phyloP scores from a whole-genome alignment of 1,140 invertebrate species.

The Drosophila obscura region DNA sequence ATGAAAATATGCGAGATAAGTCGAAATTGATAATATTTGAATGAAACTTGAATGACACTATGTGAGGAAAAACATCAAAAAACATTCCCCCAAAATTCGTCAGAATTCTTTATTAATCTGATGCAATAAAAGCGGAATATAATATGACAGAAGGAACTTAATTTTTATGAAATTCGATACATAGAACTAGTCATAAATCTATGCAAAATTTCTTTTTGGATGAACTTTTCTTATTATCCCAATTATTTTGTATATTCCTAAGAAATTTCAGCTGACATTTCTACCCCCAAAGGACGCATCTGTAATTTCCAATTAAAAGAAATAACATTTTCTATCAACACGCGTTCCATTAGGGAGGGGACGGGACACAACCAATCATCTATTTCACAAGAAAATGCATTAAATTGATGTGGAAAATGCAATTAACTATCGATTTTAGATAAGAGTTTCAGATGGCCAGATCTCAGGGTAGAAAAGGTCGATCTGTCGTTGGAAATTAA shows the following conservation, averaged over 20 bases:
- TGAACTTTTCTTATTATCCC: neutral
- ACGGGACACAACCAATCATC: slow-evolving; percentile 1
- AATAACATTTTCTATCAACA: slow-evolving; percentile 20
- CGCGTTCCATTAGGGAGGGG: slow-evolving; percentile 9
- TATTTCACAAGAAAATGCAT: slow-evolving; percentile 37
- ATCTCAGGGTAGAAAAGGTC: too few species aligned
- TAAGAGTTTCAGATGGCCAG: slow-evolving; percentile 40
- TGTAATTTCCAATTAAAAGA: slow-evolving; percentile 28
- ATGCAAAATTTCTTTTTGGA: too few species aligned
- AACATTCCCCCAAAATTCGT: too few species aligned
- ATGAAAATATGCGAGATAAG: too few species aligned
- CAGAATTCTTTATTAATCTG: too few species aligned
- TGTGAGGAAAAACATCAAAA: too few species aligned
- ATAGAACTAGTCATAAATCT: too few species aligned
- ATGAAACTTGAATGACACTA: too few species aligned
- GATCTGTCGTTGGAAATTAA: slow-evolving; percentile 43
- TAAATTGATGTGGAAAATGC: slow-evolving; percentile 53
- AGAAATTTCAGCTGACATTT: neutral
- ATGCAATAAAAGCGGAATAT: too few species aligned
- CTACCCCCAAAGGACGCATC: neutral
- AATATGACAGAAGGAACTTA: too few species aligned
- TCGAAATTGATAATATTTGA: too few species aligned
- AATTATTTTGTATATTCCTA: neutral
- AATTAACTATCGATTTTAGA: slow-evolving; percentile 72
- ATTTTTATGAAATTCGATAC: neutral